Evolutionary conservation across 1,140 invertebrate species (phyloP).

Genomic region (Drosophila obscura): DNA sequence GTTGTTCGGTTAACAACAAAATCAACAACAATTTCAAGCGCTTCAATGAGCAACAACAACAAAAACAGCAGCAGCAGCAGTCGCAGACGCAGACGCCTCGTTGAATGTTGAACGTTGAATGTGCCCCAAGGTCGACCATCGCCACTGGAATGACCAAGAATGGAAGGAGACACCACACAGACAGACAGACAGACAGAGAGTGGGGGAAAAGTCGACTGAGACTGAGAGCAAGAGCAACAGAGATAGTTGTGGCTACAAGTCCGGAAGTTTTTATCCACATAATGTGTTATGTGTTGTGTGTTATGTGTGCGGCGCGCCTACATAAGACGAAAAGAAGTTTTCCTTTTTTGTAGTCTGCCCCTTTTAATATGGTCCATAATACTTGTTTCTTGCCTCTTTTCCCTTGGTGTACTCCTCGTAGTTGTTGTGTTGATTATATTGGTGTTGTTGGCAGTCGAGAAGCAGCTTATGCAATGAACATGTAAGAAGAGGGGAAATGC

Average conservation of each 20-base stretch:
- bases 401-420: too few relatives aligned
- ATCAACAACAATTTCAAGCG: slow-evolving; percentile 46
- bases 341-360: background rate
- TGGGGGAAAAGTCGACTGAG: background rate
- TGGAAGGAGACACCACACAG: background rate
- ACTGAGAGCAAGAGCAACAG: background rate
- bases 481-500: slow-evolving; percentile 9
- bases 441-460: slow-evolving; percentile 6
- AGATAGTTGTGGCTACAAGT: slow-evolving; percentile 14
- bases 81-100: slow-evolving; percentile 24
- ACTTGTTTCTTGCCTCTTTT: too few relatives aligned
- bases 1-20: slow-evolving; percentile 5
- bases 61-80: slow-evolving; percentile 21
- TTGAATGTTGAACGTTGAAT: slow-evolving; percentile 23
- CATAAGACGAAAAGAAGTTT: slow-evolving; percentile 47
- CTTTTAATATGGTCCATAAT: slow-evolving; percentile 9
- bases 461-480: slow-evolving; percentile 19
- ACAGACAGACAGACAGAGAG: too few relatives aligned
- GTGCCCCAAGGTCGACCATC: slow-evolving; percentile 55
- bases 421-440: slow-evolving; percentile 16
- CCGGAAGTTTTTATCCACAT: slow-evolving; percentile 45
- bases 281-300: slow-evolving; percentile 8
- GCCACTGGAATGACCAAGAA: slow-evolving; percentile 22
- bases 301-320: slow-evolving; percentile 1
- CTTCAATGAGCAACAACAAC: slow-evolving; percentile 57